phyloP scores from a whole-genome alignment of 1,140 invertebrate genomes.

The Drosophila willistoni region DNA sequence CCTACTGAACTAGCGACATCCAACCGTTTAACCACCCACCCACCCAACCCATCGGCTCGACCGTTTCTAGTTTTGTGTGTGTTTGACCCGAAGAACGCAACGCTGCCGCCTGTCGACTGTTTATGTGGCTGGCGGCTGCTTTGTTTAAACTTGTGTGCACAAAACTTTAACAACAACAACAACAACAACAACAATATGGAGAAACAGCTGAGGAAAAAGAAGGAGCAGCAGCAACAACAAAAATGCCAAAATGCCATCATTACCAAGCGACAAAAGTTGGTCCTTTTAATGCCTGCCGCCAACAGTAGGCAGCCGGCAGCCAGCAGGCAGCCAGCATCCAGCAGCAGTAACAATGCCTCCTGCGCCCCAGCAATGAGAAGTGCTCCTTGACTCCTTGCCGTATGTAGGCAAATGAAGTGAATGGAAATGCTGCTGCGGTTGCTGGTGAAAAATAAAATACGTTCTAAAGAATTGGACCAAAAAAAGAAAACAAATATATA shows the following conservation, averaged over 20 bases:
- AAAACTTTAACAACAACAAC: constrained; percentile 74
- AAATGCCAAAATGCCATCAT: constrained; percentile 79
- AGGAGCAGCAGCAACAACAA: constrained; percentile 25
- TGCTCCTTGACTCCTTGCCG: constrained; percentile 64
- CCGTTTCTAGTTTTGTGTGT: constrained; percentile 43
- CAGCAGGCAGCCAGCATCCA: constrained; percentile 45
- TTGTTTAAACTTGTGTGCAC: constrained; percentile 78
- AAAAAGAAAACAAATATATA: constrained; percentile 51
- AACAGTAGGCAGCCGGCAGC: constrained; percentile 25
- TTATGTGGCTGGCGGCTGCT: constrained; percentile 80
- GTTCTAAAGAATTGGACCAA: constrained; percentile 41
- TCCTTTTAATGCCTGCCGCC: constrained; percentile 57
- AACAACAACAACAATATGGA: constrained; percentile 51
- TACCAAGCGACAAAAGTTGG: constrained; percentile 81
- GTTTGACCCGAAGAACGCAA: constrained; percentile 70
- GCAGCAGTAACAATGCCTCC: constrained; percentile 49
- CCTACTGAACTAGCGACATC: background rate
- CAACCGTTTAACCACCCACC: background rate
- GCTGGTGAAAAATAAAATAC: constrained; percentile 54
- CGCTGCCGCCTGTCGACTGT: constrained; percentile 74
- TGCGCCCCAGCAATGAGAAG: constrained; percentile 48
- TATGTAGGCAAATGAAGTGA: constrained; percentile 77
- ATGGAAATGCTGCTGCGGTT: constrained; percentile 44
- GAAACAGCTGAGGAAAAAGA: background rate
- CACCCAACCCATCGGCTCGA: constrained; percentile 1